Evolutionary conservation across 1,140 invertebrate species (phyloP).

Genomic region (Drosophila burlai): DNA sequence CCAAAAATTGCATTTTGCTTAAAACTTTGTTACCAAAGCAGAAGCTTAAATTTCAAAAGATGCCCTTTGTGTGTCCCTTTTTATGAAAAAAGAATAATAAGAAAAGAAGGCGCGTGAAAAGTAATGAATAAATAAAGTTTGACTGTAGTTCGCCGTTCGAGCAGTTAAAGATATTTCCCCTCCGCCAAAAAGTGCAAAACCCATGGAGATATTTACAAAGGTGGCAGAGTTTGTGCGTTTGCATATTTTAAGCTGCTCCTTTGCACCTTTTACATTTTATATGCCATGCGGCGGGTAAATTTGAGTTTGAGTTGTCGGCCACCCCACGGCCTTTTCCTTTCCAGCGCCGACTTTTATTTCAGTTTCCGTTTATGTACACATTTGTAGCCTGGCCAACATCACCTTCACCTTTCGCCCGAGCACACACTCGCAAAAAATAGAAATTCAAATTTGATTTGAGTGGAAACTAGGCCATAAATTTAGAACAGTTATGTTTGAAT

Average conservation of each 20-base stretch:
- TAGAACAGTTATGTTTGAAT: too few relatives aligned
- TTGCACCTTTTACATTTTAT: conserved; percentile 75
- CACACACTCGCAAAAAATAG: conserved; percentile 12
- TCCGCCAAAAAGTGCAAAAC: conserved; percentile 16
- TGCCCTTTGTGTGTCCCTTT: not conserved
- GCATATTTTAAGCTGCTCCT: conserved; percentile 61
- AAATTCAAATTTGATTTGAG: not conserved
- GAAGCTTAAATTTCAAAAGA: conserved; percentile 1
- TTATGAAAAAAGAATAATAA: conserved; percentile 18
- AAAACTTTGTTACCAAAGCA: not conserved
- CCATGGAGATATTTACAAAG: conserved; percentile 17
- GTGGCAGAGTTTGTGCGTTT: conserved; percentile 32
- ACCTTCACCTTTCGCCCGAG: conserved; percentile 74
- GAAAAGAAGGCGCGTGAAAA: conserved; percentile 49
- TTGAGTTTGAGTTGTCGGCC: conserved; percentile 59
- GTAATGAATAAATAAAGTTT: conserved; percentile 73
- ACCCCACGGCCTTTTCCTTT: conserved; percentile 27
- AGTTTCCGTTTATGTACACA: conserved; percentile 77
- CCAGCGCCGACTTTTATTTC: conserved; percentile 67
- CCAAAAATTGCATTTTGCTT: not conserved
- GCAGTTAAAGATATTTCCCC: conserved; percentile 57
- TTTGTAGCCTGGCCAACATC: conserved; percentile 73
- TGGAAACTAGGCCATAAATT: not conserved
- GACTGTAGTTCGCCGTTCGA: conserved; percentile 38
- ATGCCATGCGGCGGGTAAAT: conserved; percentile 55